Conservation (phyloP, 2,888 invertebrate genomes). For the Girardia tigrina region DNA sequence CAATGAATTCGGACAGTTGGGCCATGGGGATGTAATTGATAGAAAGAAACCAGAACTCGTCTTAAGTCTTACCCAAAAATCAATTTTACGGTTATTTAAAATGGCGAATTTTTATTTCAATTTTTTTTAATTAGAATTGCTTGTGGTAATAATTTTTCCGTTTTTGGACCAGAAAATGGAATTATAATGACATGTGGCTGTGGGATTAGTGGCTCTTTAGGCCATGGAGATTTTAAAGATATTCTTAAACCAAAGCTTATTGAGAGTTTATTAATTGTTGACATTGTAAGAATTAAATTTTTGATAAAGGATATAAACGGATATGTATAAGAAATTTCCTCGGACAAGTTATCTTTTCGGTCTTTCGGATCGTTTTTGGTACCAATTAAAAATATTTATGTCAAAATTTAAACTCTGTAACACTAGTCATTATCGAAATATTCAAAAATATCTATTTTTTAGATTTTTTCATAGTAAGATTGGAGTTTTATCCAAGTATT, state of each 20-base stretch:
- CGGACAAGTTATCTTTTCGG: no score
- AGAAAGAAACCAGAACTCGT: slow-evolving; percentile 56
- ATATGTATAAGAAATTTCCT: no score
- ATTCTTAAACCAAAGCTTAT: slow-evolving; percentile 56
- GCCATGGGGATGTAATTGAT: slow-evolving; percentile 51
- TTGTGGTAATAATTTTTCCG: slow-evolving; percentile 59
- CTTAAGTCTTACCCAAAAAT: slow-evolving; percentile 57
- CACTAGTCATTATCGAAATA: no score
- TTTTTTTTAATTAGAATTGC: no score
- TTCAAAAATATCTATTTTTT: no score
- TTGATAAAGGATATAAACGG: no score
- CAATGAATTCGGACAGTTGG: slow-evolving; percentile 59
- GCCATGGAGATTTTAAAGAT: slow-evolving; percentile 57
- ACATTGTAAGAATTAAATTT: slow-evolving; percentile 57
- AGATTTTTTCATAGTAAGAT: no score
- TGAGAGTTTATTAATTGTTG: slow-evolving; percentile 54
- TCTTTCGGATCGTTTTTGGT: no score
- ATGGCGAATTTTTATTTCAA: no score
- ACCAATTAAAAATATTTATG: no score
- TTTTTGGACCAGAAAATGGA: slow-evolving; percentile 60
- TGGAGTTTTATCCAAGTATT: no score
- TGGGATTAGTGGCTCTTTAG: slow-evolving; percentile 57
- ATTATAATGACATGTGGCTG: slow-evolving; percentile 61
- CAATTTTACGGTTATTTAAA: slow-evolving; percentile 54
- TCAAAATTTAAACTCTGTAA: no score